phyloP scores from a whole-genome alignment of 2,888 invertebrate genomes.

The Dryobotodes eremita region DNA sequence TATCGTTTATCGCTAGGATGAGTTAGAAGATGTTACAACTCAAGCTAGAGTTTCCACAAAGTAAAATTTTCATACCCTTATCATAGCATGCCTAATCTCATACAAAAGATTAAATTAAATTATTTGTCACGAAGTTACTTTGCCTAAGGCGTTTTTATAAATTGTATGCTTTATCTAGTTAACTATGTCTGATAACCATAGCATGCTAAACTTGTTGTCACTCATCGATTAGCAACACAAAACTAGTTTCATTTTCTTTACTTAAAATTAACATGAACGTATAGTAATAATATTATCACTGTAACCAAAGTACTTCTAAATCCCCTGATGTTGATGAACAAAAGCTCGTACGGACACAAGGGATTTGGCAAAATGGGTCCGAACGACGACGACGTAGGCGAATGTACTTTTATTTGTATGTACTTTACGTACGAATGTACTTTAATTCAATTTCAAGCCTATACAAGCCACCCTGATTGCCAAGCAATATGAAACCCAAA shows the following conservation, averaged over 20 bases:
- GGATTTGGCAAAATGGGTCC: conserved; percentile 37
- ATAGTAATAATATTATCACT: not conserved
- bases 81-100: conserved; percentile 7
- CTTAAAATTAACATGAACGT: not conserved
- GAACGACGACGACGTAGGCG: conserved; percentile 34
- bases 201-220: conserved; percentile 46
- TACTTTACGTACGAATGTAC: no score
- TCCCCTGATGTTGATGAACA: conserved; percentile 23
- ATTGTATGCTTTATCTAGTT: conserved; percentile 14
- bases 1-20: not conserved
- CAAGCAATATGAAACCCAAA: conserved; percentile 36
- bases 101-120: conserved; percentile 15
- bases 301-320: not conserved
- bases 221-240: conserved; percentile 45
- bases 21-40: not conserved
- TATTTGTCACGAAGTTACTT: conserved; percentile 17
- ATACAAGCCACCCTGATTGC: conserved; percentile 12
- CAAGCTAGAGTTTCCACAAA: conserved; percentile 1
- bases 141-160: conserved; percentile 2
- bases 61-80: not conserved
- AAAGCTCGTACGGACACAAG: conserved; percentile 19
- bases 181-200: conserved; percentile 35
- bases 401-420: no score
- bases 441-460: conserved; percentile 50
- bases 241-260: conserved; percentile 17